These are phyloP conservation scores for Cecropterus lyciades DNA, from an alignment of 1,140 invertebrate species.

Conservation along the genomic window DNA sequence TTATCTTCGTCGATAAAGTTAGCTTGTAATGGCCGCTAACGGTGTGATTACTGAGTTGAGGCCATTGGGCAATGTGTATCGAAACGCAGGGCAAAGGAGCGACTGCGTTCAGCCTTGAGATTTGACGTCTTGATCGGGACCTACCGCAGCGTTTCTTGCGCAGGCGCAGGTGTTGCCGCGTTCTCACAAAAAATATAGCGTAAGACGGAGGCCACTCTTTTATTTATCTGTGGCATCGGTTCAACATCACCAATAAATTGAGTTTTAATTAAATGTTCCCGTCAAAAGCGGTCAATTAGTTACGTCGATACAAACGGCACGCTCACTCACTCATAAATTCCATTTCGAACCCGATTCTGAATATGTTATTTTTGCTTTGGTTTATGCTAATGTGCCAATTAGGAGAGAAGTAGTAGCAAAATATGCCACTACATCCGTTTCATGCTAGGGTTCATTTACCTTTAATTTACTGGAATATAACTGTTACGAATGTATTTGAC, in stretches of 20 bases:
- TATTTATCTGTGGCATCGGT: slow-evolving; percentile 58
- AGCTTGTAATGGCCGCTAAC: slow-evolving; percentile 51
- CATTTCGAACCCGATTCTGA: slow-evolving; percentile 8
- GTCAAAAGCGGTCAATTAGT: slow-evolving; percentile 45
- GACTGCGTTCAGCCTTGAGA: slow-evolving; percentile 73
- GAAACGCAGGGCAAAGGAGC: slow-evolving; percentile 64
- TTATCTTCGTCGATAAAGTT: slow-evolving; percentile 4
- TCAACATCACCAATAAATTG: slow-evolving; percentile 59
- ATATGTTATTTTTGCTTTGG: slow-evolving; percentile 20
- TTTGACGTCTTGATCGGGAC: slow-evolving; percentile 83
- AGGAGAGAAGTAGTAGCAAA: background rate
- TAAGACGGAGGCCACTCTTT: slow-evolving; percentile 71
- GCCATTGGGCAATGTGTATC: slow-evolving; percentile 67
- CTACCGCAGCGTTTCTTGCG: slow-evolving; percentile 76
- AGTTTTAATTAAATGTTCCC: slow-evolving; percentile 57
- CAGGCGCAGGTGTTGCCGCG: slow-evolving; percentile 76
- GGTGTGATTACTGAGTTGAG: slow-evolving; percentile 50
- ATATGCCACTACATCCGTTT: slow-evolving; percentile 10
- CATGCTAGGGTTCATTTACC: slow-evolving; percentile 3
- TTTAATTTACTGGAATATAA: background rate
- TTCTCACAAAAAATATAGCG: slow-evolving; percentile 72
- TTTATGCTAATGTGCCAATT: slow-evolving; percentile 22
- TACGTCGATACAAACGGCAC: slow-evolving; percentile 32
- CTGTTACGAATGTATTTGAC: too few species aligned
- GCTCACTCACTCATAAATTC: slow-evolving; percentile 34